These are phyloP conservation scores for Saguinus imperator DNA, from an alignment of 2,113 vertebrate genomes.

Conservation along the genomic window DNA sequence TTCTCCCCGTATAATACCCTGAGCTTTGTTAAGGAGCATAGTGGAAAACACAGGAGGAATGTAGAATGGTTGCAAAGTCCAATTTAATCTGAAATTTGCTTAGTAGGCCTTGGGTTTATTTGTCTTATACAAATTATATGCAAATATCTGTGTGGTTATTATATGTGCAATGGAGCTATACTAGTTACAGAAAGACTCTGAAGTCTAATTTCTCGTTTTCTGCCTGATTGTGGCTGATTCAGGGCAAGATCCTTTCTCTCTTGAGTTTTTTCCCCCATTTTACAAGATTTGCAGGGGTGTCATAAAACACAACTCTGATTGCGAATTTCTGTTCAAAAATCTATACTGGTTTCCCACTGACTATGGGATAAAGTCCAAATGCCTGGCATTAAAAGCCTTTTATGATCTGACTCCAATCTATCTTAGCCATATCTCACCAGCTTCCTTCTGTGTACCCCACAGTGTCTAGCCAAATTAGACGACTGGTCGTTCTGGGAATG, in stretches of 20 bases:
- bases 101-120: constrained; percentile 56
- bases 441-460: constrained; percentile 37
- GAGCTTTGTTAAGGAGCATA: constrained; percentile 46
- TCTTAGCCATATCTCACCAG: constrained; percentile 49
- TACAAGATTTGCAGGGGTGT: constrained; percentile 30
- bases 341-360: constrained; percentile 48
- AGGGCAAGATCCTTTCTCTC: constrained; percentile 19
- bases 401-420: constrained; percentile 63
- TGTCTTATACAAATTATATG: constrained; percentile 69
- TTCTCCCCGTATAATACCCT: constrained; percentile 8
- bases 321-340: constrained; percentile 58
- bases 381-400: constrained; percentile 57
- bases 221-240: constrained; percentile 15
- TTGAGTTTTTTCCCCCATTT: not conserved
- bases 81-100: constrained; percentile 49
- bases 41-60: constrained; percentile 51
- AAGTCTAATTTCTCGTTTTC: constrained; percentile 48
- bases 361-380: constrained; percentile 55
- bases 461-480: constrained; percentile 57
- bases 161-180: not conserved
- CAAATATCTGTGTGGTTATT: constrained; percentile 58
- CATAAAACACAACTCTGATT: constrained; percentile 49
- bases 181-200: constrained; percentile 14
- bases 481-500: constrained; percentile 68
- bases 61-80: constrained; percentile 34